A percentile compares a stretch with the other conserved stretches of the same genome.
These are phyloP conservation scores for Anguilla megastoma DNA, from an alignment of 2,797 vertebrate species.

Conservation along the genomic window DNA sequence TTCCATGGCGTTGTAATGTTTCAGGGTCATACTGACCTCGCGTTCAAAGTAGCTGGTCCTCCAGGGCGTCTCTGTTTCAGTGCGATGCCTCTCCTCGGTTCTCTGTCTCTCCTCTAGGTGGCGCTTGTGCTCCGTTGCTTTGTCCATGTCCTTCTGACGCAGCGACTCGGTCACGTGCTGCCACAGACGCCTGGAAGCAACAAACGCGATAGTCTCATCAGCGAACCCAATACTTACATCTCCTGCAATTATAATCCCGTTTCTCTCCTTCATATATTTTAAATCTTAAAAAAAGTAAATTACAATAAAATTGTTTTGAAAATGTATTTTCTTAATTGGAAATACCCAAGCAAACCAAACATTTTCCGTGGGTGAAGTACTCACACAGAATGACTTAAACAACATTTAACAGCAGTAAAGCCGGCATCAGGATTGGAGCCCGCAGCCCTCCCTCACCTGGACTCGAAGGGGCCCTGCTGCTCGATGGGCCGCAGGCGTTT, in stretches of 20 bases:
- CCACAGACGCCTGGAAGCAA: slow-evolving; percentile 82
- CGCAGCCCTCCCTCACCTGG: slow-evolving; percentile 76
- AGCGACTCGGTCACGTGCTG: slow-evolving; percentile 89
- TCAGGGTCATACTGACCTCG: slow-evolving; percentile 73
- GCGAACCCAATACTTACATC: not conserved
- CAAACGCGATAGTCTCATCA: not conserved
- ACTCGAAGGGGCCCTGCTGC: slow-evolving; percentile 89
- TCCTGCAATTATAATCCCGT: not conserved
- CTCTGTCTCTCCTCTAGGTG: slow-evolving; percentile 90
- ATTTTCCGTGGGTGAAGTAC: not conserved
- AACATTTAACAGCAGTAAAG: not conserved
- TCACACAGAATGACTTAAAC: not conserved
- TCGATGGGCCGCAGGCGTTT: slow-evolving; percentile 87
- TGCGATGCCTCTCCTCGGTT: slow-evolving; percentile 86
- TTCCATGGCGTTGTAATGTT: not conserved
- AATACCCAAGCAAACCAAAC: not conserved
- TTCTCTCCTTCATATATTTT: not conserved
- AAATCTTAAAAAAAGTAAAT: too few relatives aligned
- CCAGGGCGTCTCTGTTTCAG: slow-evolving; percentile 85
- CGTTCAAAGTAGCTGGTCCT: slow-evolving; percentile 88
- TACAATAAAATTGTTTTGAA: not conserved
- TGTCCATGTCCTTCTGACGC: slow-evolving; percentile 89
- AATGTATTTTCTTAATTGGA: not conserved
- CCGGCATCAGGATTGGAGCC: not conserved
- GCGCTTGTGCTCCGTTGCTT: slow-evolving; percentile 93